Base-by-base conservation (phyloP, 2,113 vertebrate species). In the Promerops cafer region DNA sequence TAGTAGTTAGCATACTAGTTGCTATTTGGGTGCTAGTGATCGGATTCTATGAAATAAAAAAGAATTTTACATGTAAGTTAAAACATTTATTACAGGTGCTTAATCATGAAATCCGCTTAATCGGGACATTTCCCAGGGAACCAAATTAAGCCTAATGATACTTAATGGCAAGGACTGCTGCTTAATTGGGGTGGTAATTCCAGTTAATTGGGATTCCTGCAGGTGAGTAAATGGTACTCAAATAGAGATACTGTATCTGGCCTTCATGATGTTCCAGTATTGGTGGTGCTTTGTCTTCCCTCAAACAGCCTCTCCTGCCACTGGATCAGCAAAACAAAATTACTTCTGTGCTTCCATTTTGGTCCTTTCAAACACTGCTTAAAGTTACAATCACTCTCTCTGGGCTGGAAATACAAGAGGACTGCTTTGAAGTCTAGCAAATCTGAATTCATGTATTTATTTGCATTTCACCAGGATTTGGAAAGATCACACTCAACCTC, bases 141-240 rank as follows among this genome's bases (percentile, higher is more conserved):
- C 89, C 97, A 97, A 98, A 97, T 98, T 98, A 97, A 97, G 96
- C 94, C 93, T 96, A 96, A 97, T 97, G 90, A 97, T 89, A 95
- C 95, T 95, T 95, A 97, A 95, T 97, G 93, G 95, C 90, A 97
- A 97, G 91, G 94, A 96, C 90, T 97, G 93, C 91, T 94, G 94
- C 93, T 97, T 98, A 98, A 97, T 94, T 97, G 96, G 92, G 97
- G 88, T 96, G 92, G 95, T 96, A 98, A 98, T 98, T 97, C 78
- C 94, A 91, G 50, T 97, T 97, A 97, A 96, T 95, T 97, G 93
- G 96, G 83, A 96, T 96, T 97, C 96, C 97, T 97, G 96, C 86
- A 95, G 80, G 91, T 97, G 96, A 97, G 93, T 97, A 96, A 93
- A 94, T 94, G 87, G 96, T 94, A 83, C 61, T 97, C 94, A 96